Evolutionary conservation across 2,113 vertebrate genomes (phyloP).

Genomic region (Charina bottae): DNA sequence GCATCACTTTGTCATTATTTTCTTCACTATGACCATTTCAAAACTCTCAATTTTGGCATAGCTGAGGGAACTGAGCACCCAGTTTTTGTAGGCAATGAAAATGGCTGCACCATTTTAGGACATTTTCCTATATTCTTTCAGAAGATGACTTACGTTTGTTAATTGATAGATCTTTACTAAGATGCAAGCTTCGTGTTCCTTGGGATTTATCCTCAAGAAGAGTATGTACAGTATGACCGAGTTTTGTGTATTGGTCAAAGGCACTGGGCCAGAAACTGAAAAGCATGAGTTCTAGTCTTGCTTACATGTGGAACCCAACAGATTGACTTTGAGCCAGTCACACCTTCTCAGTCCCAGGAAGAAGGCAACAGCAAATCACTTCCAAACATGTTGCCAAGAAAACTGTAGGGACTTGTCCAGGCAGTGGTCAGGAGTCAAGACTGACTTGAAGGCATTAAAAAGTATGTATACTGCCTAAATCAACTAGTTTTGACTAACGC

Average conservation of each 20-base stretch:
- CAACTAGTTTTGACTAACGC: background rate
- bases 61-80: background rate
- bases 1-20: constrained; percentile 27
- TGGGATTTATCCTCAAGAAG: background rate
- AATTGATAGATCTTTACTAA: background rate
- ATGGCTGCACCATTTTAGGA: background rate
- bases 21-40: constrained; percentile 12
- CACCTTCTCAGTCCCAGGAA: background rate
- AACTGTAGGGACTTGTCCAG: background rate
- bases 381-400: background rate
- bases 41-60: constrained; percentile 7
- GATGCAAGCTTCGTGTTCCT: background rate
- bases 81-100: background rate
- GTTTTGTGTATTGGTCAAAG: background rate
- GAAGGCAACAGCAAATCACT: background rate
- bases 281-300: background rate
- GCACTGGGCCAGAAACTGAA: background rate
- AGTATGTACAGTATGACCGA: background rate
- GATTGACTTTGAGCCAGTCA: background rate
- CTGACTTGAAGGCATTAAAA: background rate
- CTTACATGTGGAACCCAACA: background rate
- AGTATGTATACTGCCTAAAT: background rate
- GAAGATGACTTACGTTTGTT: background rate
- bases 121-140: background rate
- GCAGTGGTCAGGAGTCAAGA: background rate